Evolutionary conservation across 2,113 vertebrate species (phyloP), one percentile per base, ranked within the genome.

Genomic region (Corythaixoides concolor): DNA sequence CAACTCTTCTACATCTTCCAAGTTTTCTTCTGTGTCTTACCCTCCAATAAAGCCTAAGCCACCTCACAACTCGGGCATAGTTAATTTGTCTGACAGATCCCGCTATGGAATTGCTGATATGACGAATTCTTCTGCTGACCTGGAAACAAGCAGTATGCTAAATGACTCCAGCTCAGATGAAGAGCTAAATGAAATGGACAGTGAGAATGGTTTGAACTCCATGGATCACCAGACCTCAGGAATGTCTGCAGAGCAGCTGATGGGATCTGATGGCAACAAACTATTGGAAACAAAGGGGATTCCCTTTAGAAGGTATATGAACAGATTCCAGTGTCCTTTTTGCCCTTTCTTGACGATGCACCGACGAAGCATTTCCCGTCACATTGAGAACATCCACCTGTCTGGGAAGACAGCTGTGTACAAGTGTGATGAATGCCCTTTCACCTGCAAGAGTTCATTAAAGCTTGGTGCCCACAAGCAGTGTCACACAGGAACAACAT

Each of bases 311-410:
- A 99, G 99, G 78, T 99, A 99, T 94, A 99, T 99, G 99, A 99
- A 99, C 96, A 98, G 99, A 77, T 99, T 99, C 94, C 99, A 99
- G 96, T 99, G 99, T 93, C 99, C 99, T 79, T 99, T 99, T 97
- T 99, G 99, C 94, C 99, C 99, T 82, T 99, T 99, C 88, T 97
- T 99, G 82, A 99, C 99, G 7, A 99, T 99, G 98, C 99, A 99
- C 88, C 98, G 99, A 32, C 98, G 99, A 50, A 99, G 99, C 95
- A 99, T 99, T 96, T 99, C 99, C 68, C 99, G 99, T 89, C 99
- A 99, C 95, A 99, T 99, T 89, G 99, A 99, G 96, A 99, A 99
- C 96, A 99, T 99, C 92, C 99, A 99, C 92, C 97, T 99, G 28
- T 99, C 99, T 75, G 99, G 99, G 74, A 99, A 99, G 98, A 99